phyloP scores from a whole-genome alignment of 2,888 invertebrate genomes.

The Lamellibrachia satsuma region DNA sequence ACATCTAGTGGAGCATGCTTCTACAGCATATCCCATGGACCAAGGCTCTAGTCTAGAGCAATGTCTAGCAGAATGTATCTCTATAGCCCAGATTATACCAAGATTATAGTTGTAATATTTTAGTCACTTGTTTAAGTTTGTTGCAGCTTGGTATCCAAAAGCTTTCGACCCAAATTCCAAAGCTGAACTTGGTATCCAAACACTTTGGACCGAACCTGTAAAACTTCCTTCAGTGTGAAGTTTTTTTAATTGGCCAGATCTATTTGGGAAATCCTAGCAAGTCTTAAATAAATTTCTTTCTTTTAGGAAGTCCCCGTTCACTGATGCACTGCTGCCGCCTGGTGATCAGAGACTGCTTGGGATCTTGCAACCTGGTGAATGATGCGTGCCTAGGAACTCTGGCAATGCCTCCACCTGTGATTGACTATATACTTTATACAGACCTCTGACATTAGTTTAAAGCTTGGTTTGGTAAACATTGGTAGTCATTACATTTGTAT shows the following conservation, averaged over 20 bases:
- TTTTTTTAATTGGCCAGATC: background rate
- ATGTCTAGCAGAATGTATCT: background rate
- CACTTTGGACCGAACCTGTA: too few species aligned
- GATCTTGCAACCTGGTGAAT: background rate
- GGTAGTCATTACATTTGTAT: too few species aligned
- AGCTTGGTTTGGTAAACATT: background rate
- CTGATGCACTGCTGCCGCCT: constrained; percentile 7
- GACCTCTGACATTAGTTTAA: background rate
- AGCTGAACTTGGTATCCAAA: too few species aligned
- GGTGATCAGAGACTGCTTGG: constrained; percentile 1
- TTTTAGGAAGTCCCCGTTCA: background rate
- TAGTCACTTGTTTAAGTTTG: too few species aligned
- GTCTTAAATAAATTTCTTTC: background rate
- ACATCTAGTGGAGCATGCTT: background rate
- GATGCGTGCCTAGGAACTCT: background rate
- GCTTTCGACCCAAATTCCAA: too few species aligned
- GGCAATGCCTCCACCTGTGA: background rate
- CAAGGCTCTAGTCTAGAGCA: background rate
- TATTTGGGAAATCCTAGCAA: background rate
- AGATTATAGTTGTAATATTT: too few species aligned
- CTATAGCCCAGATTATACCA: too few species aligned
- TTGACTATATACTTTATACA: background rate
- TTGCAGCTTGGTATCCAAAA: too few species aligned
- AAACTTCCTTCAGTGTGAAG: background rate
- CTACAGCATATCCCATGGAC: background rate